Conservation (phyloP, 2,797 vertebrate genomes). For the Scleropages formosus region DNA sequence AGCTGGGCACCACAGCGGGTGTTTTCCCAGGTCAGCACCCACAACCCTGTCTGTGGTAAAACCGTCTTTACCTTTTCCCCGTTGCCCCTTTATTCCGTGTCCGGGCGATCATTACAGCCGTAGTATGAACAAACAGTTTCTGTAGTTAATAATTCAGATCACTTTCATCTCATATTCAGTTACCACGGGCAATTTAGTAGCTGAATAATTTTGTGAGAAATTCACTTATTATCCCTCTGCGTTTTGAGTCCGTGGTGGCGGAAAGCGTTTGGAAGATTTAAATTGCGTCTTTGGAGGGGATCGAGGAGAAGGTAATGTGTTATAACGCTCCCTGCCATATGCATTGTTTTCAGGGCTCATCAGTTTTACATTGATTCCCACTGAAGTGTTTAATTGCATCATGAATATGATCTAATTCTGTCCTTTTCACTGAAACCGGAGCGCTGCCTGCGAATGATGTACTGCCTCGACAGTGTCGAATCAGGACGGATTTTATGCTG, state of each 20-base stretch:
- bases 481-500: constrained; percentile 82
- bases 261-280: constrained; percentile 95
- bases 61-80: constrained; percentile 50
- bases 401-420: constrained; percentile 99
- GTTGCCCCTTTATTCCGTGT: constrained; percentile 55
- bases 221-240: constrained; percentile 93
- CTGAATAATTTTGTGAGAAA: constrained; percentile 99
- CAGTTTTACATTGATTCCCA: constrained; percentile 99
- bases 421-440: constrained; percentile 98
- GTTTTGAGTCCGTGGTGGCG: constrained; percentile 95
- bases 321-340: constrained; percentile 99
- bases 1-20: constrained; percentile 50
- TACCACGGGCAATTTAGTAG: constrained; percentile 99
- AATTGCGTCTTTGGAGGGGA: constrained; percentile 92
- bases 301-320: constrained; percentile 99
- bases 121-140: constrained; percentile 79
- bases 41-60: constrained; percentile 57
- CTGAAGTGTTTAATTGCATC: constrained; percentile 99
- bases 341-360: constrained; percentile 99
- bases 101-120: constrained; percentile 68
- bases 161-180: constrained; percentile 99
- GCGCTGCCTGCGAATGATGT: constrained; percentile 96
- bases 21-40: constrained; percentile 56
- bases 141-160: constrained; percentile 98
- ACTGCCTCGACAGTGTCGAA: constrained; percentile 85